These are phyloP conservation scores for Ondatra zibethicus DNA, from an alignment of 2,113 vertebrate species.

Conservation along the genomic window DNA sequence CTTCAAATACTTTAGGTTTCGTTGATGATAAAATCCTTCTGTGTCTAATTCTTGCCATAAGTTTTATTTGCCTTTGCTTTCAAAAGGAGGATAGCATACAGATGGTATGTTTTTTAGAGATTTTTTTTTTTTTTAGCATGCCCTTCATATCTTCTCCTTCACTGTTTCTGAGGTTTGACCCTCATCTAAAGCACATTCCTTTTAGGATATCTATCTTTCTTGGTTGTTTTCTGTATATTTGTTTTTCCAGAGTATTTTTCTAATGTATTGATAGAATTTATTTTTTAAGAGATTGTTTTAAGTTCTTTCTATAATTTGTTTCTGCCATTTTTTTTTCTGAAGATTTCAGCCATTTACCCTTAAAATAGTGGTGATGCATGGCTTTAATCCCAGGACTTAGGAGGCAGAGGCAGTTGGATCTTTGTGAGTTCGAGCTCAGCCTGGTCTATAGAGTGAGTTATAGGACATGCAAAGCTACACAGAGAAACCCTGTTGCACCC, in stretches of 20 bases:
- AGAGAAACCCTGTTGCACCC: too few species aligned
- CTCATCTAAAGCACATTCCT: neutral
- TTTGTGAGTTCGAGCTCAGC: too few species aligned
- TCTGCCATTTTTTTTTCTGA: neutral
- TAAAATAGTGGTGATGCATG: neutral
- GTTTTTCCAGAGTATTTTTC: neutral
- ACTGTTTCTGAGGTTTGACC: neutral
- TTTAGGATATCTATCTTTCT: neutral
- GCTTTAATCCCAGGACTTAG: neutral
- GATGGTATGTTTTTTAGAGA: neutral
- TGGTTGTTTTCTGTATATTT: neutral
- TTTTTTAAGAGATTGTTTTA: neutral
- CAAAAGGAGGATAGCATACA: neutral
- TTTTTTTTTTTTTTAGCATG: neutral
- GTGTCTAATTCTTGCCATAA: neutral
- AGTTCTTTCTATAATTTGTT: neutral
- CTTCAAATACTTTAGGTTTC: too few species aligned
- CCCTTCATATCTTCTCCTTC: neutral
- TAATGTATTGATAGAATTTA: neutral
- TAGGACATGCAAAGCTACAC: too few species aligned
- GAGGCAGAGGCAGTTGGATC: neutral
- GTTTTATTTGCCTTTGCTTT: constrained; percentile 8
- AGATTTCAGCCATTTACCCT: neutral
- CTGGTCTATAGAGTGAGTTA: too few species aligned
- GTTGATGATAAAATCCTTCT: neutral